Evolutionary conservation across 1,140 invertebrate genomes (phyloP).

Genomic region (Brachystomella parvula): DNA sequence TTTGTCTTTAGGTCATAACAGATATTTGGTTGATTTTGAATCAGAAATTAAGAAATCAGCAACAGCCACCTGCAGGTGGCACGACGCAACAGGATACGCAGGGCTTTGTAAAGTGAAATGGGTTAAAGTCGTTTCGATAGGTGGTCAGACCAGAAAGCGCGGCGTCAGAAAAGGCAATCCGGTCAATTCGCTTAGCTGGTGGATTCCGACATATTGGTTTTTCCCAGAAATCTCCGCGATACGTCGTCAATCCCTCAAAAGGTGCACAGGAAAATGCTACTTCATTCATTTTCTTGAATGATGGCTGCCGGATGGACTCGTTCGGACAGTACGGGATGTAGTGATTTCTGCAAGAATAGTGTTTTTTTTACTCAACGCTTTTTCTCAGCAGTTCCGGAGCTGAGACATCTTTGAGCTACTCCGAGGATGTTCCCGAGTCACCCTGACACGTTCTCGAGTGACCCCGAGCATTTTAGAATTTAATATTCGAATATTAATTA

Average conservation of each 20-base stretch:
- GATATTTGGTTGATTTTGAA: no score
- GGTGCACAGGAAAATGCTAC: constrained; percentile 17
- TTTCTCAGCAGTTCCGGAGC: no score
- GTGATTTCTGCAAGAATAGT: no score
- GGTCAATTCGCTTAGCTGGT: constrained; percentile 5
- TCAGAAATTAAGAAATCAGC: neutral
- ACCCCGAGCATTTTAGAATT: constrained; percentile 19
- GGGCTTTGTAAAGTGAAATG: constrained; percentile 23
- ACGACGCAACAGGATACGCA: neutral
- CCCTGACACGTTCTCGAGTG: constrained; percentile 18
- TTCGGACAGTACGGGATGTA: constrained; percentile 24
- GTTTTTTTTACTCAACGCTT: no score
- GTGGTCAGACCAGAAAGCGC: constrained; percentile 19
- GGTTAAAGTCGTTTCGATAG: constrained; percentile 21
- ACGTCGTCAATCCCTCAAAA: constrained; percentile 28
- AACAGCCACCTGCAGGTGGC: neutral
- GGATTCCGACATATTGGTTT: constrained; percentile 3
- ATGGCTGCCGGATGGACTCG: constrained; percentile 20
- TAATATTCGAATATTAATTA: constrained; percentile 10
- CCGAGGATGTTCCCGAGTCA: no score
- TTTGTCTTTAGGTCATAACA: no score
- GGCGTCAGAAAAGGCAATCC: constrained; percentile 15
- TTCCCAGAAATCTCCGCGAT: constrained; percentile 18
- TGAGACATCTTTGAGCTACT: no score
- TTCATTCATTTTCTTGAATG: constrained; percentile 7